Evolutionary conservation across 2,797 vertebrate species (phyloP).

Genomic region (Ctenopoma kingsleyae): DNA sequence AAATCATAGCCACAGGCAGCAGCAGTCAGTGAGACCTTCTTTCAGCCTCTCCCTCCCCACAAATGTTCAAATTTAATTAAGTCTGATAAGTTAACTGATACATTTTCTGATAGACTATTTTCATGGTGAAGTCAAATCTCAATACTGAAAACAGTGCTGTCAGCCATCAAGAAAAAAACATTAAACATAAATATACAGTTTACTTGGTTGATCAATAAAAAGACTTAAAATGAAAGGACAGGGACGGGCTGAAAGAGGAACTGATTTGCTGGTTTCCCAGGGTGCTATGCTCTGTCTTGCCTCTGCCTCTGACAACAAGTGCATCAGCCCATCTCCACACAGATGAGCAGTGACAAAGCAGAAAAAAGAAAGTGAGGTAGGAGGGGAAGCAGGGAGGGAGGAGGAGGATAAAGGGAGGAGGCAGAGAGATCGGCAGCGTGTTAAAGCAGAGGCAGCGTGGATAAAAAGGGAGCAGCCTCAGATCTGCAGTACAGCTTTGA

Average conservation of each 20-base stretch:
- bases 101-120: not conserved
- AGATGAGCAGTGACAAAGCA: slow-evolving; percentile 83
- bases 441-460: slow-evolving; percentile 37
- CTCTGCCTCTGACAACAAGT: slow-evolving; percentile 72
- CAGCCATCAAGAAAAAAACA: not conserved
- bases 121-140: not conserved
- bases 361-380: slow-evolving; percentile 56
- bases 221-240: not conserved
- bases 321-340: slow-evolving; percentile 69
- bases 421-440: not conserved
- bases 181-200: slow-evolving; percentile 9
- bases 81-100: not conserved
- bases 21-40: not conserved
- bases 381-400: slow-evolving; percentile 14
- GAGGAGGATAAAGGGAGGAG: slow-evolving; percentile 20
- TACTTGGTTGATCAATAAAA: slow-evolving; percentile 24
- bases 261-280: slow-evolving; percentile 55
- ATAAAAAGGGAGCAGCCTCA: slow-evolving; percentile 57
- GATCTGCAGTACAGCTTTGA: slow-evolving; percentile 73
- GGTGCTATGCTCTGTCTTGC: slow-evolving; percentile 61
- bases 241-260: slow-evolving; percentile 9
- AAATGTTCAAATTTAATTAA: too few relatives aligned
- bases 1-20: slow-evolving; percentile 31
- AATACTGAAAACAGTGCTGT: not conserved
- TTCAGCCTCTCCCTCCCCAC: not conserved